Evolutionary conservation across 2,113 vertebrate species (phyloP), one percentile per base, ranked within the genome.

Genomic region (Athene noctua): DNA sequence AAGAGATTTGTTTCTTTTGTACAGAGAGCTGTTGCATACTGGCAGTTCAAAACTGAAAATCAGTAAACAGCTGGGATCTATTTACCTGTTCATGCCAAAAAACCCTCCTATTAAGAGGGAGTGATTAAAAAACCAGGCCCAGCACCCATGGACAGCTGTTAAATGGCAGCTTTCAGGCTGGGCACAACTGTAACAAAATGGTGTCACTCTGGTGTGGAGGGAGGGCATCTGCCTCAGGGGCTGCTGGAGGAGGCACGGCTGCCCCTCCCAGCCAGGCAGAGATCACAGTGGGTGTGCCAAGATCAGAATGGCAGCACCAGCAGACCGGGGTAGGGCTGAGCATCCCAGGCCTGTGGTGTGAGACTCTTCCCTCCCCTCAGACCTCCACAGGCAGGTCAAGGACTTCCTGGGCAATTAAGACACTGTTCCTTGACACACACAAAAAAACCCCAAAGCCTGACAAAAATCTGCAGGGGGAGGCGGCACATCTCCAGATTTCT

Each of bases 71-170:
- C 18, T 68, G 21, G 18, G 6, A 68, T 66, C 12, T 66, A 9
- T 40, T 42, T 47, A 52, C 15, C 19, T 5, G 30, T 44, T 32
- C 27, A 18, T 54, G 58, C 12, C 44, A 21, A 40, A 40, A 62
- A 22, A 74, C 17, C n/a, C 5, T 42, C 29, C 36, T 40, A 8
- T 15, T 73, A 42, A 54, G 57, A 49, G 12, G 7, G 4, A 49
- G 36, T 2, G 5, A 55, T 42, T 57, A 46, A 52, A 44, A 55
- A 54, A 23, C 1, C 1, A 5, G 8, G n/a, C 14, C 13, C 6
- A 18, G 38, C 14, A 34, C 5, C 27, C 1, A 1, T 3, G 15
- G 25, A 20, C 1, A 0, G n/a, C 1, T 1, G 38, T 20, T 52
- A 38, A 23, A 46, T 10, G 4, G 6, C 27, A 52, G 15, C 29